Evolutionary conservation across 2,113 vertebrate species (phyloP).

Genomic region (Poeciliopsis occidentalis): DNA sequence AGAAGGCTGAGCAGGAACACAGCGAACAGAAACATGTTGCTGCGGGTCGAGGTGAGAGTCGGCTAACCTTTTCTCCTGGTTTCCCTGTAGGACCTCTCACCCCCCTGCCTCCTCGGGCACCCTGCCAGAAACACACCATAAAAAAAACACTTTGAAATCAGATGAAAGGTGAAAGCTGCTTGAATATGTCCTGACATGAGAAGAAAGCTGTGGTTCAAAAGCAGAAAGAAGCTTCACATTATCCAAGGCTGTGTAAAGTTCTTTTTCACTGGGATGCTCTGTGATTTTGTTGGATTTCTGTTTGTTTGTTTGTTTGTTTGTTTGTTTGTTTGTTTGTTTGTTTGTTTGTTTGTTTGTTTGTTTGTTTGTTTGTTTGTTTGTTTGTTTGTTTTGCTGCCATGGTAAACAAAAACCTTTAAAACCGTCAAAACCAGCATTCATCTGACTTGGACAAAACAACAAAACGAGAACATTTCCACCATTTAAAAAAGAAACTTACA

Average conservation of each 20-base stretch:
- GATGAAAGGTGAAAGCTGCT: not conserved
- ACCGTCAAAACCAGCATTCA: not conserved
- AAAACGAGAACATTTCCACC: too few species aligned
- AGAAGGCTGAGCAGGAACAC: not conserved
- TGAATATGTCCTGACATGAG: not conserved
- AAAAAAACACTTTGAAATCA: slow-evolving; percentile 9
- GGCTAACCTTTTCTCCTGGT: slow-evolving; percentile 92
- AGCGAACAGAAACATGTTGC: not conserved
- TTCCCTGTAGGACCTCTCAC: slow-evolving; percentile 93
- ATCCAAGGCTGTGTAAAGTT: too few species aligned
- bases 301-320: too few species aligned
- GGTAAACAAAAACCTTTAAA: too few species aligned
- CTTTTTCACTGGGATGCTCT: too few species aligned
- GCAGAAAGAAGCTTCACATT: too few species aligned
- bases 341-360: too few species aligned
- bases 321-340: too few species aligned
- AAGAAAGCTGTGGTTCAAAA: not conserved
- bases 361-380: too few species aligned
- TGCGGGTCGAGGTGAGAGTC: slow-evolving; percentile 13
- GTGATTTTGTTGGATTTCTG: too few species aligned
- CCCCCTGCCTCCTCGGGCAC: slow-evolving; percentile 90
- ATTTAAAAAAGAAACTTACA: too few species aligned
- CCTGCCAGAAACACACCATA: slow-evolving; percentile 74
- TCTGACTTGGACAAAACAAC: not conserved
- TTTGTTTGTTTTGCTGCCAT: not conserved